A percentile compares a stretch with the other conserved stretches of the same genome.
Evolutionary conservation across 2,113 vertebrate genomes (phyloP).

Genomic region (Taurulus bubalis): DNA sequence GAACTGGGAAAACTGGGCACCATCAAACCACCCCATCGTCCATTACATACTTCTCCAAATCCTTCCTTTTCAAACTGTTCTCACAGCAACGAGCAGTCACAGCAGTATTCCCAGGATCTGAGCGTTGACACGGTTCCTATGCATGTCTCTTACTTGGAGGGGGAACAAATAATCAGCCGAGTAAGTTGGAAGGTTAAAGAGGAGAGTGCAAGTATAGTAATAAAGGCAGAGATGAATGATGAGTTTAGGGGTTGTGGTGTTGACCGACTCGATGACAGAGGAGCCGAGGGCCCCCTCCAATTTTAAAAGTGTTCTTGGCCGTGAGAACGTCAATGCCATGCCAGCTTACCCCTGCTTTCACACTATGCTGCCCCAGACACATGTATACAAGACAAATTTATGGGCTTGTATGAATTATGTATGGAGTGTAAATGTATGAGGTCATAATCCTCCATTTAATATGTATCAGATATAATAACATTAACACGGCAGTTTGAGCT

Average conservation of each 20-base stretch:
- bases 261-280: constrained; percentile 76
- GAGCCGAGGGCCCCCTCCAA: constrained; percentile 65
- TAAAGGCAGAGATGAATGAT: constrained; percentile 77
- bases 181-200: constrained; percentile 61
- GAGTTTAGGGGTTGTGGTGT: constrained; percentile 72
- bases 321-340: constrained; percentile 60
- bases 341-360: constrained; percentile 68
- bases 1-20: constrained; percentile 4
- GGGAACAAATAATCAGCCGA: constrained; percentile 41
- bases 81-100: background rate
- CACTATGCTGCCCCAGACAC: constrained; percentile 50
- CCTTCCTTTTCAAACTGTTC: constrained; percentile 12
- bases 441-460: constrained; percentile 78
- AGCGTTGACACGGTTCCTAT: constrained; percentile 19
- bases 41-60: constrained; percentile 23
- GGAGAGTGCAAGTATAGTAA: constrained; percentile 62
- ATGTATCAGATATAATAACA: constrained; percentile 75
- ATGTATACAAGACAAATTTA: constrained; percentile 71
- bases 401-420: constrained; percentile 76
- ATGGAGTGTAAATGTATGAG: constrained; percentile 80
- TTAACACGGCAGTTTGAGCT: constrained; percentile 56
- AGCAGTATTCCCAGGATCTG: constrained; percentile 20
- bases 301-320: constrained; percentile 76
- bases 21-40: background rate
- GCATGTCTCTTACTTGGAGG: constrained; percentile 39